Base-by-base conservation (phyloP, 2,113 vertebrate genomes). In the Alligator mississippiensis region DNA sequence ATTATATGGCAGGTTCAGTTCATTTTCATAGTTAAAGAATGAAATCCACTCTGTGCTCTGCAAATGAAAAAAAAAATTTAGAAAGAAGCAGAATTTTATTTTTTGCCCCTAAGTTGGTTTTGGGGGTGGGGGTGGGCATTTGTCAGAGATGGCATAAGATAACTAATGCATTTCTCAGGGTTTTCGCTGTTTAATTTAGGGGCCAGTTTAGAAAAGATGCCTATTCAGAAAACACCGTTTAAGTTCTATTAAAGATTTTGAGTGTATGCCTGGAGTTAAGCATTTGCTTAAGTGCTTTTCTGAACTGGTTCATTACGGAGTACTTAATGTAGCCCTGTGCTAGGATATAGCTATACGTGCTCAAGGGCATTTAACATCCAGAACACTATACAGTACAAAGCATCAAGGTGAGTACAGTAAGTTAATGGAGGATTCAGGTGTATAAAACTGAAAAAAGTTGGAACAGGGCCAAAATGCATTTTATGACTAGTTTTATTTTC, bases 401-500 rank as follows among this genome's bases (percentile, higher is more conserved):
- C 22, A 0, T 5, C 0, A 6, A 1, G 5, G 24, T 28, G 66
- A 81, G 78, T 54, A 6, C 74, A 34, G 38, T 6, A n/a, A 84
- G 19, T 72, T 12, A 9, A 74, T 14, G 18, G 64, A 64, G 59
- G 59, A 55, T 18, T 90, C 79, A 22, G 70, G 61, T 88, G 89
- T 47, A 60, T n/a, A 59, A 47, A 47, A 58, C 63, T 87, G n/a
- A 9, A 61, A 64, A 77, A 79, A 77, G 19, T 1, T 83, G 79
- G 74, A 85, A n/a, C 18, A 72, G 10, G 22, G 30, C 63, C 70
- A 84, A 18, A 66, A 61, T 55, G 61, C 47, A 22, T 80, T 90
- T 90, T 92, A 77, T 94, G 84, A 76, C 64, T 60, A 0, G 85
- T 94, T 47, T 97, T 85, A 76, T 91, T 95, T 92, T 90, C 47